Evolutionary conservation across 2,113 vertebrate genomes (phyloP).

Genomic region (Diphyllodes magnificus): DNA sequence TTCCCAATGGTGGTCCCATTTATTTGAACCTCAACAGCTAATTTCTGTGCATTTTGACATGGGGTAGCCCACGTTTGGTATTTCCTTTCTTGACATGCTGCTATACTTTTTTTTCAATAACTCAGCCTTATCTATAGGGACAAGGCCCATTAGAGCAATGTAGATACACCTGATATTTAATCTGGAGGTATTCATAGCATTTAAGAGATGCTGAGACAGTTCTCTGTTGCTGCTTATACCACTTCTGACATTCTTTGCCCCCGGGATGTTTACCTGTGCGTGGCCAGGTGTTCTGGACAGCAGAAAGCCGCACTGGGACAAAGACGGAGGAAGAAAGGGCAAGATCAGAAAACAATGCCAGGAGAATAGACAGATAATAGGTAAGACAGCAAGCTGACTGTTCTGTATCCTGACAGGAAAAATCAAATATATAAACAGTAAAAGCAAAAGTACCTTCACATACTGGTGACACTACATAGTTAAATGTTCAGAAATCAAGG

Average conservation of each 20-base stretch:
- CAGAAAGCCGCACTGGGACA: slow-evolving; percentile 30
- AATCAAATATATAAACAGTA: background rate
- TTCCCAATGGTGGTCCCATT: background rate
- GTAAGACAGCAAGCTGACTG: background rate
- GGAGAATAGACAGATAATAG: background rate
- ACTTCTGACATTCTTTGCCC: background rate
- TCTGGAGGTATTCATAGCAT: background rate
- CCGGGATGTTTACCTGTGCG: slow-evolving; percentile 45
- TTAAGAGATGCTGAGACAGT: background rate
- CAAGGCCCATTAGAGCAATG: background rate
- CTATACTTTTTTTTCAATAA: background rate
- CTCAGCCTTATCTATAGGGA: background rate
- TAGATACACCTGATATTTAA: background rate
- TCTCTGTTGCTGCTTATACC: background rate
- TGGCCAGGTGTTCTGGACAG: slow-evolving; percentile 48
- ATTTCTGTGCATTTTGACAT: background rate
- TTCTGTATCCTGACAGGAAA: background rate
- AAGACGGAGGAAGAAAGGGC: slow-evolving; percentile 42
- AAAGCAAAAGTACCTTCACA: background rate
- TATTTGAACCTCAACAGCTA: background rate
- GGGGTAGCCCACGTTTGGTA: background rate
- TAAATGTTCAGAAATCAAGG: background rate
- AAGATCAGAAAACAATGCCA: background rate
- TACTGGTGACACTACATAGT: background rate
- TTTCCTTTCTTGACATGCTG: background rate